Conservation (phyloP, 1,140 invertebrate species). For the Lepeophtheirus salmonis region DNA sequence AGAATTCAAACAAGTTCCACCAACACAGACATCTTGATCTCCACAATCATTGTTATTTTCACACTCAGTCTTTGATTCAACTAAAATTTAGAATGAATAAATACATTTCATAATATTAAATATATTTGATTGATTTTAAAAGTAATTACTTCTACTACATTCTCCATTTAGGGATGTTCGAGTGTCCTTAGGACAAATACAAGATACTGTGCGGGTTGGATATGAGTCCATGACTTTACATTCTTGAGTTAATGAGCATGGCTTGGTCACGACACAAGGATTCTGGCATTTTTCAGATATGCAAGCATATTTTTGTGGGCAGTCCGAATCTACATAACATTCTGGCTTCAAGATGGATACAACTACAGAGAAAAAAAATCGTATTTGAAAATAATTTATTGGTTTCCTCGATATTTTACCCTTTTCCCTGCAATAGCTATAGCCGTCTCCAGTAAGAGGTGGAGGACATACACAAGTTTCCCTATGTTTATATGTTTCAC, state of each 20-base stretch:
- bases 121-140: background rate
- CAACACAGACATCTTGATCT: background rate
- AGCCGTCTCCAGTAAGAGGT: conserved; percentile 32
- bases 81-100: background rate
- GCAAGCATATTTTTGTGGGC: conserved; percentile 44
- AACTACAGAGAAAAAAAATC: background rate
- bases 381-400: too few species aligned
- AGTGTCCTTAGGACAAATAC: conserved; percentile 20
- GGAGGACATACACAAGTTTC: conserved; percentile 5
- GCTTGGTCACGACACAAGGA: conserved; percentile 52
- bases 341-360: conserved; percentile 33
- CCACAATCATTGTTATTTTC: background rate
- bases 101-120: background rate
- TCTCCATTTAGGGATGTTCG: background rate
- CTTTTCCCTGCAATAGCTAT: conserved; percentile 7
- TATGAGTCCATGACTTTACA: conserved; percentile 23
- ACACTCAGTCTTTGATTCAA: background rate
- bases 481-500: background rate
- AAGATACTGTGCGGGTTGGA: conserved; percentile 22
- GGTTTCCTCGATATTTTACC: too few species aligned
- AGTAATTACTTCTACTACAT: background rate
- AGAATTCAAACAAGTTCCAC: background rate
- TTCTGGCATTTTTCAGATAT: conserved; percentile 71
- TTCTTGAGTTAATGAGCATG: conserved; percentile 40
- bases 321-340: conserved; percentile 55